Evolutionary conservation across 2,888 invertebrate species (phyloP), one percentile per base, ranked within the genome.

Genomic region (Eilema depressum): DNA sequence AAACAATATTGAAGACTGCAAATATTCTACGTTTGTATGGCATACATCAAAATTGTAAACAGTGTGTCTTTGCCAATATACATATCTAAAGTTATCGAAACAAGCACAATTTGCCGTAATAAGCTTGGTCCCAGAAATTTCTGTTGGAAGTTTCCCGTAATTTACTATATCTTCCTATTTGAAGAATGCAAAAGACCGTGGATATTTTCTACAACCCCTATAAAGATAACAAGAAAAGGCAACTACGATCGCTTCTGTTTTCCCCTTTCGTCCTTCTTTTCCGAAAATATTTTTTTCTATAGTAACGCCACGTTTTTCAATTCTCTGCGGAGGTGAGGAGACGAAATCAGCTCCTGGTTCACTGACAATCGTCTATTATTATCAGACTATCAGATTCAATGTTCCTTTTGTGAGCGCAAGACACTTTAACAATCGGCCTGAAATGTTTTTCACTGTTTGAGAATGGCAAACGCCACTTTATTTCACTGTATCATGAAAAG

Each of bases 341-440:
- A 77, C 77, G 74, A 71, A 75, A 78, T 71, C 79, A 57, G 62
- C n/a, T 61, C 53, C 76, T 77, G 72, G 67, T 74, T 66, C 73
- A 68, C 68, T 70, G 28, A 70, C 72, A 79, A 75, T 75, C 68
- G 73, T 63, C 70, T 74, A 79, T 80, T 79, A 82, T 80, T 77
- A 41, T 41, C 41, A 70, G 73, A 68, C 81, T 74, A 82, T 82
- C 67, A 77, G 63, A 77, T 77, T 76, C 73, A 74, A 68, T 70
- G 73, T 69, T 11, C 71, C 71, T 66, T 67, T 80, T 82, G 73
- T 80, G 68, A 56, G 63, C 65, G 14, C 30, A 30, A 71, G 69
- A 71, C 59, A 65, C 65, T 57, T 66, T 37, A n/a, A 70, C 53
- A 66, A 61, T 65, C 59, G 61, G 60, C 14, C 25, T 33, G 17